phyloP scores from a whole-genome alignment of 2,113 vertebrate genomes.

The Zingel zingel region DNA sequence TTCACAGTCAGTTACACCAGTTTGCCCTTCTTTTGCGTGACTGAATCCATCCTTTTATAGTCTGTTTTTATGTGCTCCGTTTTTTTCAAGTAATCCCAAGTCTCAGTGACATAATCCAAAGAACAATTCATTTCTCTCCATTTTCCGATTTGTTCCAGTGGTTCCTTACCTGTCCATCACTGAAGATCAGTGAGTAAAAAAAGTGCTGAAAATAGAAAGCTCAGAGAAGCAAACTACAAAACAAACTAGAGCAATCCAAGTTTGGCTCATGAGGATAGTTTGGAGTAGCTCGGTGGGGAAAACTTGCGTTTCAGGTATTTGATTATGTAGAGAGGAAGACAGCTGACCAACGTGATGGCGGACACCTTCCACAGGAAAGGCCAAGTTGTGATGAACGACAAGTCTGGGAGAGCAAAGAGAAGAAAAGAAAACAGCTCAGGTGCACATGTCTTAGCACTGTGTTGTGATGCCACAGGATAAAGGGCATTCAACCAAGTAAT shows the following conservation, averaged over 20 bases:
- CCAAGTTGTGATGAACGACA: conserved; percentile 93
- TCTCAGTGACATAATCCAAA: conserved; percentile 33
- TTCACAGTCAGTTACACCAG: not conserved
- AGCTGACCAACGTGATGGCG: conserved; percentile 96
- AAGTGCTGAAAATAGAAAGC: conserved; percentile 40
- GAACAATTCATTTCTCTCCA: not conserved
- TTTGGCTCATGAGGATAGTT: conserved; percentile 87
- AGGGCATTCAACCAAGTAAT: not conserved
- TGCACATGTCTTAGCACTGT: not conserved
- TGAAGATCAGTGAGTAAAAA: conserved; percentile 21
- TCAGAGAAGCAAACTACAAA: conserved; percentile 26
- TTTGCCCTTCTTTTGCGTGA: not conserved
- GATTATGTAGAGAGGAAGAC: conserved; percentile 98
- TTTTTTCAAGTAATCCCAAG: conserved; percentile 75
- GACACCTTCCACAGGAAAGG: conserved; percentile 99
- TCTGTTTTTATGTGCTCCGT: conserved; percentile 58
- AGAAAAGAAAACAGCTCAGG: not conserved
- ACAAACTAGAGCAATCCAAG: conserved; percentile 4
- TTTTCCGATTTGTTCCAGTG: conserved; percentile 44
- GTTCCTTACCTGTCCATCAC: conserved; percentile 26
- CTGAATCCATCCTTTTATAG: not conserved
- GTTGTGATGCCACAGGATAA: not conserved
- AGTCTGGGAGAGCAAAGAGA: conserved; percentile 81
- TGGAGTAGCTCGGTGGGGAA: conserved; percentile 97
- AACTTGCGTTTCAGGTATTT: conserved; percentile 98